Base-by-base conservation (phyloP, 1,140 invertebrate species). In the Euura lappo region DNA sequence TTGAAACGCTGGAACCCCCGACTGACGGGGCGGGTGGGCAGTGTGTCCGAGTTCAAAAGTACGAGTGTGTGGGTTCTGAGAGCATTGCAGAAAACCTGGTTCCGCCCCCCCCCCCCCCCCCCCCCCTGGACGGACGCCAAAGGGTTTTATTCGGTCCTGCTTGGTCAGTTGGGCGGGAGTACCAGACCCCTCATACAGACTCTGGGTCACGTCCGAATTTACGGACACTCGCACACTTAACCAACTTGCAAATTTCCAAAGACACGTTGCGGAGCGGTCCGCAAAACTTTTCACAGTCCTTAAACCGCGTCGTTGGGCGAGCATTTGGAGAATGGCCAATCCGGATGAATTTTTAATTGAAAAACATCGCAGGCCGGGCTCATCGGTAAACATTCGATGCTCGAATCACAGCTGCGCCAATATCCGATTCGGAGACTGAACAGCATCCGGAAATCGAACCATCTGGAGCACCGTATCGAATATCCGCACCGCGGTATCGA, bases 91-190 rank as follows among this genome's bases (percentile, higher is more conserved):
- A 28, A 28, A 28, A 28, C 28, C 28, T 28, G 28, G 28, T 60
- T 1, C 13, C 71, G 81, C 81, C 73, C 76, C 78, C 75, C 77
- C 71, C 67, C 73, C 77, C 71, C 67, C 73, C 81, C 73, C 76
- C 78, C 75, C 77, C 71, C 67, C 73, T 83, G 82, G 81, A 82
- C 73, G 77, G 43, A 70, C 65, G 82, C 83, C 83, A 84, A 81
- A 73, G 77, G 70, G 78, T 83, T 80, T 79, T 60, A n/a, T n/a
- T 60, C 51, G 51, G 28, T 60, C 13, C 51, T 60, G 51, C 51
- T 60, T n/a, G 6, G 5, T n/a, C 51, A n/a, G 5, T 11, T 60
- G 8, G 51, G 13, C 51, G 51, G 51, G 13, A n/a, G 10, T 74
- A 77, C 28, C 28, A 28, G 28, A 28, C 28, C 28, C 28, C 28